Percentiles rank a stretch among this genome's conserved stretches.
These are phyloP conservation scores for Drosophila anomalipes DNA, from an alignment of 2,888 invertebrate genomes.

Conservation along the genomic window DNA sequence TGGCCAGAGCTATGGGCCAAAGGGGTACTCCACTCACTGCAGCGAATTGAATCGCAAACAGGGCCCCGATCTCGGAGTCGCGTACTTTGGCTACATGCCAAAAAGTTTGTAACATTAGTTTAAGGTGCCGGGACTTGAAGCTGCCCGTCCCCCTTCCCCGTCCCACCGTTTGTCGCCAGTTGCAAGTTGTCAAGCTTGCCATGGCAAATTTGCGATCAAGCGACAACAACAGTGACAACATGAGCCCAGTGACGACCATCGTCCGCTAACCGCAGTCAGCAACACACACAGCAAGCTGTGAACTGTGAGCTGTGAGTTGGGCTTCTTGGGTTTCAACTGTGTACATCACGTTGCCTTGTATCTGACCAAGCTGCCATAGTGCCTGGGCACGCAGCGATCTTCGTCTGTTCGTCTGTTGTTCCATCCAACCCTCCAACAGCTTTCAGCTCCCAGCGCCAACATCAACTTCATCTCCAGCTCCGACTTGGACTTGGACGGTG, in stretches of 20 bases:
- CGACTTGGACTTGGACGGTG: neutral
- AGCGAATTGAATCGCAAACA: slow-evolving; percentile 72
- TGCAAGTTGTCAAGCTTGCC: slow-evolving; percentile 78
- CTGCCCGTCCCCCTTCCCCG: slow-evolving; percentile 17
- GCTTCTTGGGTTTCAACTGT: slow-evolving; percentile 74
- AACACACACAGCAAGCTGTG: slow-evolving; percentile 50
- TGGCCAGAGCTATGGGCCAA: slow-evolving; percentile 4
- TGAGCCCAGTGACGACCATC: slow-evolving; percentile 69
- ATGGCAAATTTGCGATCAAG: slow-evolving; percentile 79
- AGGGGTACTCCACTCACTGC: slow-evolving; percentile 14
- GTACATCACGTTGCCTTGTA: slow-evolving; percentile 77
- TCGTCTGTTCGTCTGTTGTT: slow-evolving; percentile 12
- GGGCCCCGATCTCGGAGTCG: slow-evolving; percentile 62
- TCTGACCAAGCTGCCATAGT: slow-evolving; percentile 41
- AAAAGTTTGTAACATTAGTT: slow-evolving; percentile 79
- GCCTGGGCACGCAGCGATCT: slow-evolving; percentile 44
- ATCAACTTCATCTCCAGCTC: slow-evolving; percentile 14
- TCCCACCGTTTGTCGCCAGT: slow-evolving; percentile 16
- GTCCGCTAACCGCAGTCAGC: slow-evolving; percentile 18
- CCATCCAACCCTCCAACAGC: slow-evolving; percentile 5
- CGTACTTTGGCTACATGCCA: slow-evolving; percentile 75
- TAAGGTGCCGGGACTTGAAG: slow-evolving; percentile 68
- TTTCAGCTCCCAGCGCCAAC: slow-evolving; percentile 7
- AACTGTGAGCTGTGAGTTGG: slow-evolving; percentile 55
- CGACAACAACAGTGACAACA: slow-evolving; percentile 79